phyloP scores from a whole-genome alignment of 2,113 vertebrate genomes.

The Atlantisia rogersi region DNA sequence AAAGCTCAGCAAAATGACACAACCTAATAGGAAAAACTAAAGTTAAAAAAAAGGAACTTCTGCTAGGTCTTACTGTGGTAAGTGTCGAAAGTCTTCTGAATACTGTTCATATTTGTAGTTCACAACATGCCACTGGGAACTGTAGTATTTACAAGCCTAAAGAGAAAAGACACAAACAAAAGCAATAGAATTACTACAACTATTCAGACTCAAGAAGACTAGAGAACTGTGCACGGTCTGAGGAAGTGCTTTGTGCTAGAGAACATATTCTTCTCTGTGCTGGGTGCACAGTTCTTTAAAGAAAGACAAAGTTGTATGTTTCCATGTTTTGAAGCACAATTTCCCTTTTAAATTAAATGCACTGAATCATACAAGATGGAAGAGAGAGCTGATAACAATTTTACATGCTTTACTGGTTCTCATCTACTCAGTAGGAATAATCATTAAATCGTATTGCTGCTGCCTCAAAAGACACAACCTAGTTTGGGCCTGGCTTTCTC shows the following conservation, averaged over 20 bases:
- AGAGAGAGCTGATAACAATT: not conserved
- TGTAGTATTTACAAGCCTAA: slow-evolving; percentile 96
- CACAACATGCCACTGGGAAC: slow-evolving; percentile 90
- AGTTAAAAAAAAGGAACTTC: not conserved
- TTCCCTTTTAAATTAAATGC: slow-evolving; percentile 9
- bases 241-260: not conserved
- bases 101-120: slow-evolving; percentile 94
- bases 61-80: slow-evolving; percentile 85
- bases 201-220: not conserved
- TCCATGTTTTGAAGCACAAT: not conserved
- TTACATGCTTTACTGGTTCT: not conserved
- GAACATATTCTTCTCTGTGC: not conserved
- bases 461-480: not conserved
- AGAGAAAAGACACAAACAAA: slow-evolving; percentile 38
- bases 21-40: not conserved
- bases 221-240: not conserved
- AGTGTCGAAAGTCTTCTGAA: slow-evolving; percentile 90
- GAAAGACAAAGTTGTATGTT: not conserved
- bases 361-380: not conserved
- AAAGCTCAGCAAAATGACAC: slow-evolving; percentile 24
- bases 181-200: not conserved
- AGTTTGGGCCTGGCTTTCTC: not conserved
- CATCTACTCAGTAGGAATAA: not conserved
- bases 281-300: not conserved
- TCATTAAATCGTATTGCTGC: not conserved